phyloP scores from a whole-genome alignment of 2,797 vertebrate species.

The Acridotheres tristis region DNA sequence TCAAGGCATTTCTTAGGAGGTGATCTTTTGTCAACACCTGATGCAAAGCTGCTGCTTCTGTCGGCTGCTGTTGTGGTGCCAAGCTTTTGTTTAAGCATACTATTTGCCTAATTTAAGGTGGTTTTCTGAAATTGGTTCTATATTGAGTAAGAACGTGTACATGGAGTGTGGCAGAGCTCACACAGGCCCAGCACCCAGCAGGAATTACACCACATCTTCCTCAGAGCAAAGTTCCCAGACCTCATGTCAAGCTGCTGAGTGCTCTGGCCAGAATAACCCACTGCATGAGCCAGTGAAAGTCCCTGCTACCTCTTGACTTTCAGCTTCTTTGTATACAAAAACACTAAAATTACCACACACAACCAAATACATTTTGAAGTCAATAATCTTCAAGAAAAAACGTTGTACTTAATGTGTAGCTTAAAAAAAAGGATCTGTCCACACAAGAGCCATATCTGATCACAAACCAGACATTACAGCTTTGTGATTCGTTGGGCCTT shows the following conservation, averaged over 20 bases:
- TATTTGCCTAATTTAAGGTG: background rate
- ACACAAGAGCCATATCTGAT: constrained; percentile 9
- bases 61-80: background rate
- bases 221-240: background rate
- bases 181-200: rapidly evolving
- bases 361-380: background rate
- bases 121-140: background rate
- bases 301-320: background rate
- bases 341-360: background rate
- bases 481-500: background rate
- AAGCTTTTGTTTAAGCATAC: background rate
- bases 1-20: background rate
- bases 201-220: background rate
- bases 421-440: background rate
- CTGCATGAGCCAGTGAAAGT: background rate
- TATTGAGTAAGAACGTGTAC: rapidly evolving
- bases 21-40: background rate
- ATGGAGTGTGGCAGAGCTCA: rapidly evolving
- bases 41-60: background rate
- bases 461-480: constrained; percentile 25
- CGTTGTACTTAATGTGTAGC: background rate
- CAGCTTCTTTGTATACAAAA: background rate
- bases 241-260: background rate
- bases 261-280: background rate
- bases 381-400: background rate